A percentile compares a stretch with the other conserved stretches of the same genome.
phyloP scores from a whole-genome alignment of 2,113 vertebrate species.

The rabbit (Oryctolagus cuniculus) region mOryCun1.1 NC_091439.1:110871501-110872000 shows the following conservation, averaged over 20 bases:
- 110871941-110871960: too few relatives aligned
- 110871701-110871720: conserved; percentile 39
- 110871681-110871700: neutral
- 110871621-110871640: neutral
- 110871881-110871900: neutral
- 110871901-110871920: neutral
- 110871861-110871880: neutral
- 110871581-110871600: neutral
- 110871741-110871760: conserved; percentile 65
- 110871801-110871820: neutral
- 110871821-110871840: neutral
- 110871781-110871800: neutral
- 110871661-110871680: neutral
- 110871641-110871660: neutral
- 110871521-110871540: neutral
- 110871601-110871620: neutral
- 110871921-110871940: neutral
- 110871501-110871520: neutral
- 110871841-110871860: neutral
- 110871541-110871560: neutral
- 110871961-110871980: too few relatives aligned
- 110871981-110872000: neutral
- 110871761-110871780: conserved; percentile 61
- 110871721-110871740: conserved; percentile 60
- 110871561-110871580: neutral